Percentiles rank a stretch among this genome's conserved stretches.
Conservation (phyloP, 2,113 vertebrate species). For the Brachyistius frenatus region DNA sequence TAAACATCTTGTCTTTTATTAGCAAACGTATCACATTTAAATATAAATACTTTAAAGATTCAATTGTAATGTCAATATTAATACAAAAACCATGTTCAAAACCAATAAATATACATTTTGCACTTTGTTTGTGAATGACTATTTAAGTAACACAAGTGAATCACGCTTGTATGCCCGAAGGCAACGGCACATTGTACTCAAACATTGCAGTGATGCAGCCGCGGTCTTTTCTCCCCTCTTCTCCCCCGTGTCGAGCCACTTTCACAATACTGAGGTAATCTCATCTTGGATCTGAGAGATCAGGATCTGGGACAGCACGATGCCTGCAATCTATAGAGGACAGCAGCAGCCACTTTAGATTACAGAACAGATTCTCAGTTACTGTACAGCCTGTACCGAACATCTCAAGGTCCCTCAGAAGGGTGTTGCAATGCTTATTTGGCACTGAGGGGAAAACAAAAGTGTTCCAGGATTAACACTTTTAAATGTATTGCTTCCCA, state of each 20-base stretch:
- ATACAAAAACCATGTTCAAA: slow-evolving; percentile 51
- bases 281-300: slow-evolving; percentile 86
- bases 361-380: slow-evolving; percentile 27
- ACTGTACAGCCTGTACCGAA: slow-evolving; percentile 32
- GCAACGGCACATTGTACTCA: slow-evolving; percentile 13
- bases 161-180: slow-evolving; percentile 9
- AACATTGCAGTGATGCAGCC: slow-evolving; percentile 8
- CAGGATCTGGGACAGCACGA: slow-evolving; percentile 86
- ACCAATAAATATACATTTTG: slow-evolving; percentile 49
- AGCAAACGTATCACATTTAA: slow-evolving; percentile 51
- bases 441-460: not conserved
- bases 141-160: slow-evolving; percentile 31
- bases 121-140: slow-evolving; percentile 33
- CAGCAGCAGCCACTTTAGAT: slow-evolving; percentile 61
- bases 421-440: slow-evolving; percentile 6
- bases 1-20: slow-evolving; percentile 55
- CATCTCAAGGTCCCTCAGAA: slow-evolving; percentile 39
- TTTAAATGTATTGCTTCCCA: not conserved
- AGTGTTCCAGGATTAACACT: not conserved
- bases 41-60: slow-evolving; percentile 42
- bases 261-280: slow-evolving; percentile 80
- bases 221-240: slow-evolving; percentile 20
- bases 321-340: slow-evolving; percentile 82
- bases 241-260: slow-evolving; percentile 9
- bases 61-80: slow-evolving; percentile 23